Evolutionary conservation across 2,888 invertebrate genomes (phyloP).

Genomic region (Epinotia ramella): DNA sequence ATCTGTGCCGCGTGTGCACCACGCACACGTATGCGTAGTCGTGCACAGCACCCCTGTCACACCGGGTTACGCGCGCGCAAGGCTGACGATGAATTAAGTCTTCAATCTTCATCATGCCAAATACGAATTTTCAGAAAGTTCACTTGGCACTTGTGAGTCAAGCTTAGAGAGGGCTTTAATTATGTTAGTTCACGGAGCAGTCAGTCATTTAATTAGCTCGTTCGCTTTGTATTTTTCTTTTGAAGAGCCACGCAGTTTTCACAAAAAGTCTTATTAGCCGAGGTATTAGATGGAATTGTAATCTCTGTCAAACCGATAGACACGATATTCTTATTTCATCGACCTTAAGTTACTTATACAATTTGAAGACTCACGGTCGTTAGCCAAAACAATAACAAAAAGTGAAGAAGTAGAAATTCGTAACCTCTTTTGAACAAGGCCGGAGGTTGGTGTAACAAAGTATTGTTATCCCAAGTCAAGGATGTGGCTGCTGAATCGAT

Average conservation of each 20-base stretch:
- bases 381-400: conserved; percentile 24
- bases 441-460: conserved; percentile 21
- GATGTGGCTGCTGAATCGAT: conserved; percentile 4
- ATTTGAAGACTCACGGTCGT: conserved; percentile 27
- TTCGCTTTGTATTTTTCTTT: not conserved
- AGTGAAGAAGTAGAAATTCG: conserved; percentile 38
- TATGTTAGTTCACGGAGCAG: not conserved
- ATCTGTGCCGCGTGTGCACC: no score
- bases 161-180: no score
- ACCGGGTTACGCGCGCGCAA: no score
- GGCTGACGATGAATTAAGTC: no score
- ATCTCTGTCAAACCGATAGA: not conserved
- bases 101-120: no score
- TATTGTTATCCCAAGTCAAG: conserved; percentile 40
- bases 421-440: conserved; percentile 43
- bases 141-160: no score
- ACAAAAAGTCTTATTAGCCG: not conserved
- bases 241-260: not conserved
- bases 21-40: no score
- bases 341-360: conserved; percentile 12
- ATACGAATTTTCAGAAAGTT: no score
- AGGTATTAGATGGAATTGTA: not conserved
- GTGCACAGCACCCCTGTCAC: no score
- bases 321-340: not conserved
- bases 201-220: not conserved